phyloP scores from a whole-genome alignment of 1,140 invertebrate species.

The Plectrocnemia conspersa region DNA sequence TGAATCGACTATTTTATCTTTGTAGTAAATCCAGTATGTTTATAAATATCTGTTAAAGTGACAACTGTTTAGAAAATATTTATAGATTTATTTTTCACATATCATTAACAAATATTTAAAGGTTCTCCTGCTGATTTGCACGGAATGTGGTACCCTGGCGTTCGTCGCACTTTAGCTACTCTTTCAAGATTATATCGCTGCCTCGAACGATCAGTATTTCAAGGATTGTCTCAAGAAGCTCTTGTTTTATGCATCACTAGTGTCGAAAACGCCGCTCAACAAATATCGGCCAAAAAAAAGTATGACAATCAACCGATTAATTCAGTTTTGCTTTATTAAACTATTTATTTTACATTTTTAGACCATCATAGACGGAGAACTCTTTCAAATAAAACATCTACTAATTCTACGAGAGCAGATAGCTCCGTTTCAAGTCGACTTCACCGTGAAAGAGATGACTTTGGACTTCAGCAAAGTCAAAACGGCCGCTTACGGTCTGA shows the following conservation, averaged over 20 bases:
- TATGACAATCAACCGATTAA: constrained; percentile 6
- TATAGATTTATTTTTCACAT: background rate
- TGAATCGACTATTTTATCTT: too few species aligned
- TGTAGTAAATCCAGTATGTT: too few species aligned
- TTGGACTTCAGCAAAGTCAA: constrained; percentile 89
- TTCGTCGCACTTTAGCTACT: constrained; percentile 89
- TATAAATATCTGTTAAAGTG: too few species aligned
- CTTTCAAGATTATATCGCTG: constrained; percentile 93
- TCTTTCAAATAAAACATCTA: constrained; percentile 98
- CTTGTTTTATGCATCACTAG: constrained; percentile 88
- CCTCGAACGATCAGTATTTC: constrained; percentile 91
- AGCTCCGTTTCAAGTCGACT: constrained; percentile 96
- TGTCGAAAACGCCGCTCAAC: constrained; percentile 69
- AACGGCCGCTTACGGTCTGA: constrained; percentile 77
- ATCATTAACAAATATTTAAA: constrained; percentile 29
- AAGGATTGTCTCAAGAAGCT: constrained; percentile 93
- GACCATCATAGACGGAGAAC: constrained; percentile 80
- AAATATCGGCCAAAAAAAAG: constrained; percentile 63
- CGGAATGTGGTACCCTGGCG: constrained; percentile 99
- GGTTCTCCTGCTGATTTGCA: constrained; percentile 93
- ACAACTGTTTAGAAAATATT: background rate
- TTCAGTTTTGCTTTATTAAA: background rate
- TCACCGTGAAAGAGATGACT: constrained; percentile 85
- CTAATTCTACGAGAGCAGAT: constrained; percentile 96
- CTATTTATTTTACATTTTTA: constrained; percentile 38